Evolutionary conservation across 2,888 invertebrate species (phyloP).

Genomic region (Tenthredo notha): DNA sequence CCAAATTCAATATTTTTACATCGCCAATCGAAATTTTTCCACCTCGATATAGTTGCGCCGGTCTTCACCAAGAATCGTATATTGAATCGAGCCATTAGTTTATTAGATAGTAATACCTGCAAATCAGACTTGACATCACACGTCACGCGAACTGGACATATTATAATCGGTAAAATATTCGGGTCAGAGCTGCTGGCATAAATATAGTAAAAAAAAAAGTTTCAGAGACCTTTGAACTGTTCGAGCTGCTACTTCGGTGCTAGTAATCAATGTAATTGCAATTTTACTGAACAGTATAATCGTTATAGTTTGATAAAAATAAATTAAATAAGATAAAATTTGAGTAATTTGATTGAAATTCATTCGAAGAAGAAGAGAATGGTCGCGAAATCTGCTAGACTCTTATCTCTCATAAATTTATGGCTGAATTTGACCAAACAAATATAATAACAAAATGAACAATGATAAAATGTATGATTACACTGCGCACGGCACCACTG

Average conservation of each 20-base stretch:
- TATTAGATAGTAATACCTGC: neutral
- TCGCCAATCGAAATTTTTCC: neutral
- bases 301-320: neutral
- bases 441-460: neutral
- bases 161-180: conserved; percentile 1
- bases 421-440: neutral
- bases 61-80: neutral
- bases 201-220: neutral
- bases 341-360: neutral
- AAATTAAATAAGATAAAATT: no score
- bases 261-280: neutral
- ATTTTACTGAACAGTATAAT: neutral
- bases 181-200: conserved; percentile 9
- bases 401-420: neutral
- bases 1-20: neutral
- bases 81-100: conserved; percentile 12
- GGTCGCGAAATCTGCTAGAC: neutral
- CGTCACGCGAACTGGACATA: neutral
- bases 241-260: neutral
- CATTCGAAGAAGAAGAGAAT: neutral
- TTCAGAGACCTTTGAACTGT: neutral
- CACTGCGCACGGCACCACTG: conserved; percentile 16
- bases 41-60: neutral
- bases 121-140: neutral
- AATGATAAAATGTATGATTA: neutral